Evolutionary conservation across 2,797 vertebrate genomes (phyloP), one percentile per base, ranked within the genome.

Genomic region (Melanotaenia nigrans): DNA sequence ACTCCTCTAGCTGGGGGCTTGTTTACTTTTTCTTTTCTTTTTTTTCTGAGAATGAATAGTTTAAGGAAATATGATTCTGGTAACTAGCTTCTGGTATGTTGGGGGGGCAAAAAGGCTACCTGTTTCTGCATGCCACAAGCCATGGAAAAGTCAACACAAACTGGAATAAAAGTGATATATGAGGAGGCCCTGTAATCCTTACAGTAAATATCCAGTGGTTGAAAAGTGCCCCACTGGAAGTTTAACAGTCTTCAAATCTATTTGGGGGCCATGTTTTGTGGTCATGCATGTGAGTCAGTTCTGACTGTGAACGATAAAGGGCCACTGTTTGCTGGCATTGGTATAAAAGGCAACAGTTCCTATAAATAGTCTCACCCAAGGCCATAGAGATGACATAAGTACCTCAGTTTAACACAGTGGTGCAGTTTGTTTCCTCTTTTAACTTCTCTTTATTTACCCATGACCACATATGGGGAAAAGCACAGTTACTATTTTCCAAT

Each of bases 291-390:
- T 83, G 84, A 89, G 71, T 87, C 85, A 74, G 55, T 14, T 32
- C 72, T 75, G 76, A 84, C 82, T 81, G 76, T 53, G 68, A 69
- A 65, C 66, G 62, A 81, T 79, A 78, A 83, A 89, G 85, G 86
- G 75, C 71, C 77, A 73, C 87, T 84, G 85, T 89, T 40, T 88
- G 82, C 85, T 87, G 78, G 80, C 85, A 25, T 11, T 69, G 88
- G 82, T 89, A 89, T 88, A 90, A 92, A 92, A 90, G 84, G 88
- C 82, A 85, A 77, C 83, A 77, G 65, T 51, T 61, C 59, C 90
- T 93, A 93, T 92, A 85, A 93, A 92, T 94, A 94, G 89, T 1
- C 64, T 81, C 42, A 68, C 75, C 79, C 68, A 54, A 75, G 80
- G 82, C 86, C 73, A 57, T 20, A 28, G 74, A 47, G 75, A 90